These are phyloP conservation scores for Toxotes jaculatrix DNA, from an alignment of 2,113 vertebrate species.

Conservation along the genomic window DNA sequence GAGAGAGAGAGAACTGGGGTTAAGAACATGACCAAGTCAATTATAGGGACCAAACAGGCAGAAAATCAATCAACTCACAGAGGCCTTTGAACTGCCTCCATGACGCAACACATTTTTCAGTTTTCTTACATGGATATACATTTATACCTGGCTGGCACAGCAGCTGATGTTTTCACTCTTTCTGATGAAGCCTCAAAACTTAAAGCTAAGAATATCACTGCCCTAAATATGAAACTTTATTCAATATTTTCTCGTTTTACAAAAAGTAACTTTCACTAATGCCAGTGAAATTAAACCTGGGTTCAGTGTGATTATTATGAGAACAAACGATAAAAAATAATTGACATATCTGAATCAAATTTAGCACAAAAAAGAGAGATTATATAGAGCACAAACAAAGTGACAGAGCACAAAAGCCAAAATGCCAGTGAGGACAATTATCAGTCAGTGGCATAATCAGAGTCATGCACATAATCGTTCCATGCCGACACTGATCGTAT, in stretches of 20 bases:
- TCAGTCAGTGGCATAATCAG: conserved; percentile 6
- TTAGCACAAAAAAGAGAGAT: conserved; percentile 47
- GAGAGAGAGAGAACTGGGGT: conserved; percentile 21
- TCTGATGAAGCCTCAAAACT: conserved; percentile 20
- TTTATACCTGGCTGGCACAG: conserved; percentile 2
- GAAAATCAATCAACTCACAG: conserved; percentile 65
- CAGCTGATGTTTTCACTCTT: background rate
- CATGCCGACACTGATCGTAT: background rate
- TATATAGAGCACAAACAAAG: conserved; percentile 48
- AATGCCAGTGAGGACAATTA: background rate
- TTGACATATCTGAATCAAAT: conserved; percentile 12
- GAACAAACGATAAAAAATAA: conserved; percentile 5
- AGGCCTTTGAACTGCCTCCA: conserved; percentile 66
- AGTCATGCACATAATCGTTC: conserved; percentile 2
- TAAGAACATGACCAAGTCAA: conserved; percentile 58
- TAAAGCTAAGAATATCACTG: conserved; percentile 37
- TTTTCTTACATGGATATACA: background rate
- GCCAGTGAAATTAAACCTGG: conserved; percentile 46
- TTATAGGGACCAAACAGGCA: conserved; percentile 77
- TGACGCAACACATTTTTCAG: conserved; percentile 15
- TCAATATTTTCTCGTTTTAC: background rate
- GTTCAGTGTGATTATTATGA: background rate
- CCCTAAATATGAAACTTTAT: conserved; percentile 15
- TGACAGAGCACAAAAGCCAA: conserved; percentile 57
- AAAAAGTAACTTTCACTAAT: background rate